Evolutionary conservation across 2,113 vertebrate species (phyloP).

Genomic region (Spermophilus dauricus): DNA sequence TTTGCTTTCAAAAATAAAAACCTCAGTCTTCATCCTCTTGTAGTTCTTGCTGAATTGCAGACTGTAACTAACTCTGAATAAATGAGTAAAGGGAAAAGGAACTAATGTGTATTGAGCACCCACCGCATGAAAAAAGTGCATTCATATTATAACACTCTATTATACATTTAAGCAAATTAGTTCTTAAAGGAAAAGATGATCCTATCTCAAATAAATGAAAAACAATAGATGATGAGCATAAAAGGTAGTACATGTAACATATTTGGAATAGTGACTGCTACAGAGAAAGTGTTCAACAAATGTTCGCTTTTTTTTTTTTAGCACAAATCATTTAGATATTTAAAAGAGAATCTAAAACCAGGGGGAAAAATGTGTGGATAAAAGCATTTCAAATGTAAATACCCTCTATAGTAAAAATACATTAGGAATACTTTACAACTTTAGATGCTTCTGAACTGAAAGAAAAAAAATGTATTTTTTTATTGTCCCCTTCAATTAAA

Average conservation of each 20-base stretch:
- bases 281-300: not conserved
- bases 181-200: not conserved
- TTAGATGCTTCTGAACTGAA: not conserved
- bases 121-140: not conserved
- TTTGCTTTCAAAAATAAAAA: not conserved
- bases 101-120: not conserved
- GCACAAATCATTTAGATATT: not conserved
- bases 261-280: not conserved
- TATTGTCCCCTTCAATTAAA: not conserved
- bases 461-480: not conserved
- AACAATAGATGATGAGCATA: not conserved
- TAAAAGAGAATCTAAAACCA: not conserved
- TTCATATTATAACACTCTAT: not conserved
- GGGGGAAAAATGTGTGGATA: not conserved
- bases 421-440: not conserved
- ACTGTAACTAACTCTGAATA: not conserved
- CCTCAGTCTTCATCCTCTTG: not conserved
- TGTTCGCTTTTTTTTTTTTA: not conserved
- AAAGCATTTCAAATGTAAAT: not conserved
- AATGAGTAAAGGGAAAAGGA: not conserved
- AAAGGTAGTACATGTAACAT: not conserved
- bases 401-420: not conserved
- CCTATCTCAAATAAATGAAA: not conserved
- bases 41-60: not conserved
- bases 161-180: not conserved